Evolutionary conservation across 2,888 invertebrate genomes (phyloP).

Genomic region (Ichneumoninae sp.): DNA sequence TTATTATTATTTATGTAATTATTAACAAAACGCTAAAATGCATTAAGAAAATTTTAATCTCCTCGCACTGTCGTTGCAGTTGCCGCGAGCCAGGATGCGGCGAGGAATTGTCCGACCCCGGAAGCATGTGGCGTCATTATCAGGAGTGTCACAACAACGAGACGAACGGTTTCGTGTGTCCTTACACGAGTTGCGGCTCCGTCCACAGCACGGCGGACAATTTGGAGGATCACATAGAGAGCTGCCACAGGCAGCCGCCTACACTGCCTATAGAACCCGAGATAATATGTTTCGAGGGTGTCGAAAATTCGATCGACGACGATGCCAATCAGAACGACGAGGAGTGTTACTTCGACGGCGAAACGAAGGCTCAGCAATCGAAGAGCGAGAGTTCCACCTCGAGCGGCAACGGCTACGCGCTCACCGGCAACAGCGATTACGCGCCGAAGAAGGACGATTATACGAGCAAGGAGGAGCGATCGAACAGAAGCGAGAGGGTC

Average conservation of each 20-base stretch:
- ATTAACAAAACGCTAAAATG: neutral
- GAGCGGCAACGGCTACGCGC: constrained; percentile 66
- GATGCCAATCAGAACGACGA: constrained; percentile 71
- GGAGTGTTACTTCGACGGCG: constrained; percentile 60
- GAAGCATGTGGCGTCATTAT: constrained; percentile 83
- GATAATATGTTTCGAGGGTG: constrained; percentile 81
- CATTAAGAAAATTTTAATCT: neutral
- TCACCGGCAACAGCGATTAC: constrained; percentile 66
- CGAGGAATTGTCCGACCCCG: constrained; percentile 82
- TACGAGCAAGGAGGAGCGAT: constrained; percentile 55
- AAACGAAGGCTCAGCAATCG: constrained; percentile 63
- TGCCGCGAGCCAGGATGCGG: constrained; percentile 83
- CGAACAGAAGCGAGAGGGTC: constrained; percentile 44
- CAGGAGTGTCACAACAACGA: constrained; percentile 83
- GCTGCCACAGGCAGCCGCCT: constrained; percentile 80
- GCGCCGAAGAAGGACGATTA: constrained; percentile 69
- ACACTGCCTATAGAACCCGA: constrained; percentile 81
- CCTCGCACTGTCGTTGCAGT: constrained; percentile 65
- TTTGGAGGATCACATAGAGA: constrained; percentile 82
- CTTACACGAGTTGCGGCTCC: constrained; percentile 81
- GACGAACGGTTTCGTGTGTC: constrained; percentile 81
- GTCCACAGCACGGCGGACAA: constrained; percentile 79
- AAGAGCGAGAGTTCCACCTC: constrained; percentile 66
- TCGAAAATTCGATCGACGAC: constrained; percentile 78
- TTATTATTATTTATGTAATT: constrained; percentile 78